Percentiles rank a stretch among this genome's conserved stretches.
These are phyloP conservation scores for Pseudomugil gertrudae DNA, from an alignment of 2,797 vertebrate species.

Conservation along the genomic window DNA sequence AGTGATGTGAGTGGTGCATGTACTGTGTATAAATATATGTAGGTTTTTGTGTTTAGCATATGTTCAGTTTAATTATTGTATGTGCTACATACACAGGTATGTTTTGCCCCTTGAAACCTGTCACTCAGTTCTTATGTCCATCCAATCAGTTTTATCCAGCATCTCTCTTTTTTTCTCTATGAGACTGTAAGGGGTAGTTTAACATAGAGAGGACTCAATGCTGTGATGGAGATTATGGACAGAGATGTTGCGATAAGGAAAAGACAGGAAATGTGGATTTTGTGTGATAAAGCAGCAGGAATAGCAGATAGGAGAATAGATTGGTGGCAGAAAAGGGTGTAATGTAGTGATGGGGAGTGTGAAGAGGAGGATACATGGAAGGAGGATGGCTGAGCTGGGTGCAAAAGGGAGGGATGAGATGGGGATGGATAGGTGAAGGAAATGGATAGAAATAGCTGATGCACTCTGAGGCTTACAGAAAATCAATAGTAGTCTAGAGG, in stretches of 20 bases:
- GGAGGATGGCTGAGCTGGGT: constrained; percentile 61
- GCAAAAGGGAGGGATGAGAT: constrained; percentile 33
- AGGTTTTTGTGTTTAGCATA: constrained; percentile 30
- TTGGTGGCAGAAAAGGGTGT: constrained; percentile 56
- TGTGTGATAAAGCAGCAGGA: constrained; percentile 66
- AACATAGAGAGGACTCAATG: constrained; percentile 28
- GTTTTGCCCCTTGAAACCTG: constrained; percentile 14
- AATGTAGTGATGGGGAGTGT: constrained; percentile 70
- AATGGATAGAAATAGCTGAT: constrained; percentile 86
- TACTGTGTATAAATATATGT: not conserved
- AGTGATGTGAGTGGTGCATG: constrained; percentile 43
- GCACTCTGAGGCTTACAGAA: constrained; percentile 82
- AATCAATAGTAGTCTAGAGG: constrained; percentile 85
- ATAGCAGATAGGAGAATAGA: constrained; percentile 66
- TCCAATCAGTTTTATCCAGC: constrained; percentile 8
- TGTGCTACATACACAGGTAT: constrained; percentile 22
- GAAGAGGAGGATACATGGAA: constrained; percentile 63
- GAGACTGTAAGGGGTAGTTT: constrained; percentile 33
- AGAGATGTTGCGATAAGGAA: constrained; percentile 44
- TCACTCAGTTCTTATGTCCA: constrained; percentile 38
- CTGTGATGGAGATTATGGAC: constrained; percentile 44
- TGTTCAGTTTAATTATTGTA: constrained; percentile 37
- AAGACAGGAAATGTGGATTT: constrained; percentile 63
- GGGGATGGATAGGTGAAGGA: constrained; percentile 71
- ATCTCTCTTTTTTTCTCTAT: constrained; percentile 12